Percentiles rank a stretch among this genome's conserved stretches.
phyloP scores from a whole-genome alignment of 2,113 vertebrate species.

The Corydoras sp. region DNA sequence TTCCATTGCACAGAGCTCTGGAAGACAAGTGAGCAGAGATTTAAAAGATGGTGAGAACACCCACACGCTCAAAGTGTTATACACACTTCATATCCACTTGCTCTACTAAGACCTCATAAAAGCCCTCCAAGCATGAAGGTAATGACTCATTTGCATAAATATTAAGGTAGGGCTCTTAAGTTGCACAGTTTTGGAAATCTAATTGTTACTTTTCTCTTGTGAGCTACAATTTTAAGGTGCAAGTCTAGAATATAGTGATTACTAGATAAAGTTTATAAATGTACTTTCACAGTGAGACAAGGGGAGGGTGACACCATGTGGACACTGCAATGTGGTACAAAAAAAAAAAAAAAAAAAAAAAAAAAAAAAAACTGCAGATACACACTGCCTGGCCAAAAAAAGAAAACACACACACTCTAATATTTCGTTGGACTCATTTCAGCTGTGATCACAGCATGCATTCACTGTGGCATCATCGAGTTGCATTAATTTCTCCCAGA shows the following conservation, averaged over 20 bases:
- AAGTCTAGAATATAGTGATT: too few species aligned
- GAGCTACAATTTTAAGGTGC: too few species aligned
- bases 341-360: neutral
- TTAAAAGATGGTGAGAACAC: conserved; percentile 21
- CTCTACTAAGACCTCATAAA: conserved; percentile 28
- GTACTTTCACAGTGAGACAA: neutral
- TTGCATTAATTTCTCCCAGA: too few species aligned
- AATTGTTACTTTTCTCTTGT: neutral
- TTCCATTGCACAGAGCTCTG: conserved; percentile 45
- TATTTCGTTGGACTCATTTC: too few species aligned
- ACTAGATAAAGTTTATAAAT: too few species aligned
- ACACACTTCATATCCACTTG: conserved; percentile 34
- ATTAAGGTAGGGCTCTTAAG: conserved; percentile 13
- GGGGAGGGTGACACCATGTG: conserved; percentile 34
- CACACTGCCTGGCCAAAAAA: too few species aligned
- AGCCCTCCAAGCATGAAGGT: conserved; percentile 11
- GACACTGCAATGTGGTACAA: conserved; percentile 2
- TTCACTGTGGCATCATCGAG: too few species aligned
- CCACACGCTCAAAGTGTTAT: conserved; percentile 24
- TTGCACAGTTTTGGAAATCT: neutral
- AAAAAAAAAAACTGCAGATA: too few species aligned
- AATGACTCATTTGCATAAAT: conserved; percentile 32
- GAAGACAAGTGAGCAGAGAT: conserved; percentile 16
- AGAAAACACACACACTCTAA: too few species aligned
- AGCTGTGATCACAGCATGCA: too few species aligned